phyloP scores from a whole-genome alignment of 2,113 vertebrate genomes.

The Theristicus caerulescens region DNA sequence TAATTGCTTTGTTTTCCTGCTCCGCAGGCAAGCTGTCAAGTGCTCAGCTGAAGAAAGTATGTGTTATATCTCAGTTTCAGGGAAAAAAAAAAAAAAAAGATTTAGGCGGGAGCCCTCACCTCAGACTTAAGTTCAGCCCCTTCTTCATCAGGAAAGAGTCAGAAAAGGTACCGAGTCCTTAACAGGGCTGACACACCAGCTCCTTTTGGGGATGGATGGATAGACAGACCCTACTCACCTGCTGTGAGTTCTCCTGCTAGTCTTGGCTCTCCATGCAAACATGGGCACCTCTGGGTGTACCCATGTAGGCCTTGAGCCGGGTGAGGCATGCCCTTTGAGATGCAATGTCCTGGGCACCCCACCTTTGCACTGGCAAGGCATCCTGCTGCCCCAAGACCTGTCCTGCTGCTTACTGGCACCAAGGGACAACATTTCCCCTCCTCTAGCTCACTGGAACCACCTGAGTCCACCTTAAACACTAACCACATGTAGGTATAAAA shows the following conservation, averaged over 20 bases:
- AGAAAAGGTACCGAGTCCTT: neutral
- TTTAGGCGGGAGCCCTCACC: neutral
- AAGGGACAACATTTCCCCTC: neutral
- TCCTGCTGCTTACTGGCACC: neutral
- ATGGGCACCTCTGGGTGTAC: neutral
- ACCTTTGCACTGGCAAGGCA: neutral
- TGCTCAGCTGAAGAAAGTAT: neutral
- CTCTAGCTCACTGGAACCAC: neutral
- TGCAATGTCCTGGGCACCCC: neutral
- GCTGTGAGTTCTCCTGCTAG: neutral
- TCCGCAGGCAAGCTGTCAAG: neutral
- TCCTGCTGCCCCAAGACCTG: neutral
- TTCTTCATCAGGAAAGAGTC: neutral
- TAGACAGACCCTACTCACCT: neutral
- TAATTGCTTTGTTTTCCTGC: neutral
- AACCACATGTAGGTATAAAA: fast-evolving
- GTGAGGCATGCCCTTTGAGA: neutral
- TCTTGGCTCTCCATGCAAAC: neutral
- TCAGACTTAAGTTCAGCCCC: neutral
- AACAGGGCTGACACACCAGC: neutral
- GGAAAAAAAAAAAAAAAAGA: neutral
- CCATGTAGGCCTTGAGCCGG: fast-evolving
- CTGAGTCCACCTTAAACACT: neutral
- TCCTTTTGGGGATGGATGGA: neutral
- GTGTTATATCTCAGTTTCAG: neutral